phyloP scores from a whole-genome alignment of 30 jellyfish, hydroid and myxozoan species.

The Rhopilema esculentum region DNA sequence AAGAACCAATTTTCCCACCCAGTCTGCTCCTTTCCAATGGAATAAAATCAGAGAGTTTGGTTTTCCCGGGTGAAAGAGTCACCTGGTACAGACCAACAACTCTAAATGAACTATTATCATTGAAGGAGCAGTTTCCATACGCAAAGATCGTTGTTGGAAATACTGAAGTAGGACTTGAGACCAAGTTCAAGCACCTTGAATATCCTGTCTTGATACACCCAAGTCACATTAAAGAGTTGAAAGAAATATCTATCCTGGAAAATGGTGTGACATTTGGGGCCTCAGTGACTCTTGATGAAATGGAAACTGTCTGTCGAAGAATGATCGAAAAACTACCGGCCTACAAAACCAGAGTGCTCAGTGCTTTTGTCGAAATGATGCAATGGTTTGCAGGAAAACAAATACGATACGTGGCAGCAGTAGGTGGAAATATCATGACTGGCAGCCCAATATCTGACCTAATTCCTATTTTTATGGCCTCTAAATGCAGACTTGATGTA shows the following conservation, averaged over 20 bases:
- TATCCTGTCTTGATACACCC: conserved; percentile 42
- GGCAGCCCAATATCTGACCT: conserved; percentile 35
- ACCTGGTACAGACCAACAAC: conserved; percentile 24
- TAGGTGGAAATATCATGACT: conserved; percentile 30
- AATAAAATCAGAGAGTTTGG: not conserved
- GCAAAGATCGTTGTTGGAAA: conserved; percentile 55
- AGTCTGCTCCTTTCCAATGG: not conserved
- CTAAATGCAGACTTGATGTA: conserved; percentile 34
- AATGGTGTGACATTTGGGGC: conserved; percentile 47
- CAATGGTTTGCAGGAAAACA: conserved; percentile 61
- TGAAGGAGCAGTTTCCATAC: conserved; percentile 3
- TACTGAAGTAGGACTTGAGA: conserved; percentile 48
- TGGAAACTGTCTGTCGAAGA: conserved; percentile 20
- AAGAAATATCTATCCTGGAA: not conserved
- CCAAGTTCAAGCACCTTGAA: conserved; percentile 17
- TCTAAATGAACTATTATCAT: not conserved
- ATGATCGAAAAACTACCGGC: not conserved
- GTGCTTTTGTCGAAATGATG: conserved; percentile 35
- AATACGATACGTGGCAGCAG: conserved; percentile 34
- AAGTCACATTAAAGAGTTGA: conserved; percentile 37
- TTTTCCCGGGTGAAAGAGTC: conserved; percentile 20
- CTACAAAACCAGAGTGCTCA: conserved; percentile 3
- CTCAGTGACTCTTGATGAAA: conserved; percentile 17
- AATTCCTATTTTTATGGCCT: conserved; percentile 54
- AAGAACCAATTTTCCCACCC: conserved; percentile 55